Conservation (phyloP, 2,797 vertebrate genomes). For the Botia kubotai region DNA sequence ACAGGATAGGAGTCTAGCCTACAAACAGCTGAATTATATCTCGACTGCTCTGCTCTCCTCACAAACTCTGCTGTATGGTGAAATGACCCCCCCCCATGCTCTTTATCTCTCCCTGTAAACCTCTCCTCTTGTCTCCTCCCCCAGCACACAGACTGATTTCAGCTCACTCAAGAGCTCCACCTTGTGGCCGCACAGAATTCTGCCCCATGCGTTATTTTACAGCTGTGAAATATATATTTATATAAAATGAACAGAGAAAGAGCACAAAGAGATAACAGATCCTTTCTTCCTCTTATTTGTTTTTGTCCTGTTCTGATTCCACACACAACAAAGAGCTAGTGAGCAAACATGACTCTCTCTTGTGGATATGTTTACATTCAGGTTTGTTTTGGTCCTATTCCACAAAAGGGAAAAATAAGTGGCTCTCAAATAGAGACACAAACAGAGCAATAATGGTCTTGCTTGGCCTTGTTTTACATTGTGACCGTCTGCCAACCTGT, state of each 20-base stretch:
- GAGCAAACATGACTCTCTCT: conserved; percentile 34
- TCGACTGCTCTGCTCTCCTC: conserved; percentile 35
- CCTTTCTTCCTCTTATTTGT: background rate
- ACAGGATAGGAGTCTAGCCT: conserved; percentile 14
- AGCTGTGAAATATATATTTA: no score
- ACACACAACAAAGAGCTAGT: conserved; percentile 1
- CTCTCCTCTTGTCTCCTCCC: conserved; percentile 55
- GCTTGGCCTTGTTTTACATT: background rate
- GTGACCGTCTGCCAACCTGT: background rate
- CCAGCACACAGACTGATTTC: conserved; percentile 14
- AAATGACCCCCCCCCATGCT: conserved; percentile 30
- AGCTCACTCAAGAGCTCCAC: conserved; percentile 46
- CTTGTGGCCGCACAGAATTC: conserved; percentile 44
- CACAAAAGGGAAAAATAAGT: background rate
- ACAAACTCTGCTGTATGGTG: conserved; percentile 30
- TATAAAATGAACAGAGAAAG: conserved; percentile 12
- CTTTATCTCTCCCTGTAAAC: conserved; percentile 28
- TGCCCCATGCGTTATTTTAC: background rate
- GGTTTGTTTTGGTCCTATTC: background rate
- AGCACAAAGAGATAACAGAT: background rate
- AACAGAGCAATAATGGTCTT: background rate
- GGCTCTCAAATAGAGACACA: background rate
- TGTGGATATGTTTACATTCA: conserved; percentile 10
- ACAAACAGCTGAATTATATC: conserved; percentile 33
- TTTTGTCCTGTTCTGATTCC: conserved; percentile 19